A percentile compares a stretch with the other conserved stretches of the same genome.
These are phyloP conservation scores for Brachypodius melanocephalos DNA, from an alignment of 2,113 vertebrate species.

Conservation along the genomic window DNA sequence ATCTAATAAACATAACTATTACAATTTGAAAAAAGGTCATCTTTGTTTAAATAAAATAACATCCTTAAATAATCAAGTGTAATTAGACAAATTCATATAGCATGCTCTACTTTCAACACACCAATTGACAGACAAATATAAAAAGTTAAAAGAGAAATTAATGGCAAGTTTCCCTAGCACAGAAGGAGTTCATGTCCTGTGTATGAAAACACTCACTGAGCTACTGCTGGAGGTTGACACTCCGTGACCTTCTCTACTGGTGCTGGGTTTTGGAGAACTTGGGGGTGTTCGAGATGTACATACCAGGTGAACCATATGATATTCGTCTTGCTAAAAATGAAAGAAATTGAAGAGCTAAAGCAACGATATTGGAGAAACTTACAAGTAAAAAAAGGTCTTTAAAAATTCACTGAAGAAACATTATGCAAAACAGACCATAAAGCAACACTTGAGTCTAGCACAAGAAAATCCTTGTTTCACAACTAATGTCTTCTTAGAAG, in stretches of 20 bases:
- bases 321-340: slow-evolving; percentile 82
- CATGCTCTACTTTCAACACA: not conserved
- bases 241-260: slow-evolving; percentile 55
- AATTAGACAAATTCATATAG: not conserved
- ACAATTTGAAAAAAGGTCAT: not conserved
- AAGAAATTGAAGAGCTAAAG: slow-evolving; percentile 55
- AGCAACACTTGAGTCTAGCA: not conserved
- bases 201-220: slow-evolving; percentile 71
- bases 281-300: slow-evolving; percentile 81
- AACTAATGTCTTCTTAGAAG: not conserved
- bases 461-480: not conserved
- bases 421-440: not conserved
- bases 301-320: slow-evolving; percentile 85
- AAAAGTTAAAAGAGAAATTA: not conserved
- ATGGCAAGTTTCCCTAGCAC: not conserved
- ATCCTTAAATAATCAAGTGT: not conserved
- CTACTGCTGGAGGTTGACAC: slow-evolving; percentile 64
- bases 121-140: not conserved
- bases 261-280: slow-evolving; percentile 75
- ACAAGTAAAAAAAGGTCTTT: not conserved
- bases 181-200: not conserved
- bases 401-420: not conserved
- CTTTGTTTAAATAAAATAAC: not conserved
- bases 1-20: not conserved
- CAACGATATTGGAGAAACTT: not conserved